Evolutionary conservation across 2,888 invertebrate species (phyloP).

Genomic region (Drosophila lutescens): DNA sequence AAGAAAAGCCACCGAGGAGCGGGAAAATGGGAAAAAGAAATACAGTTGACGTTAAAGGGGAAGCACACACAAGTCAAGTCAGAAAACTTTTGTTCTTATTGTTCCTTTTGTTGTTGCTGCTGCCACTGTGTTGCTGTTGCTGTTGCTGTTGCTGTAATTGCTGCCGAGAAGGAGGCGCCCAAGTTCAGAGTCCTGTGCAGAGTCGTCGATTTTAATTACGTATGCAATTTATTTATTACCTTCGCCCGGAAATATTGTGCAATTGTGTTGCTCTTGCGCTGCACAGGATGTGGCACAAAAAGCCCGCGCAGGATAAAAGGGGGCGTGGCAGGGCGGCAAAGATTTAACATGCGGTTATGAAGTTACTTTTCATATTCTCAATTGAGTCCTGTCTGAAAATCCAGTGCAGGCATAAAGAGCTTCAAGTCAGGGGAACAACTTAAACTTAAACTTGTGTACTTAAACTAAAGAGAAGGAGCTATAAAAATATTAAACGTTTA

Average conservation of each 20-base stretch:
- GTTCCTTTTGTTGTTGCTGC: constrained; percentile 20
- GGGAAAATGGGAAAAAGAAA: constrained; percentile 41
- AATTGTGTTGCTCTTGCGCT: constrained; percentile 59
- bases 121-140: constrained; percentile 41
- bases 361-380: constrained; percentile 75
- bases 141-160: constrained; percentile 69
- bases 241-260: constrained; percentile 77
- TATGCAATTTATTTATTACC: constrained; percentile 81
- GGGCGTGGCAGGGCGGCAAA: constrained; percentile 14
- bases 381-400: constrained; percentile 63
- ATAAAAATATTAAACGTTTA: too few relatives aligned
- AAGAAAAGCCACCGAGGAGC: constrained; percentile 43
- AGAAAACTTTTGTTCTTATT: constrained; percentile 67
- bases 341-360: constrained; percentile 72
- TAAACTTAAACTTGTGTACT: constrained; percentile 2
- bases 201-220: constrained; percentile 81
- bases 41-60: constrained; percentile 73
- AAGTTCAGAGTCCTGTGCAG: constrained; percentile 52
- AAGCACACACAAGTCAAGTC: constrained; percentile 72
- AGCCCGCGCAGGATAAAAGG: constrained; percentile 21
- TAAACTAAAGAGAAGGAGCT: not conserved
- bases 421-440: not conserved
- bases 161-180: constrained; percentile 35
- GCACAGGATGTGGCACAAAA: constrained; percentile 43
- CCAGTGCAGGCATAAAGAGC: constrained; percentile 5